phyloP scores from a whole-genome alignment of 2,888 invertebrate species.

The Microdon myrmicae region DNA sequence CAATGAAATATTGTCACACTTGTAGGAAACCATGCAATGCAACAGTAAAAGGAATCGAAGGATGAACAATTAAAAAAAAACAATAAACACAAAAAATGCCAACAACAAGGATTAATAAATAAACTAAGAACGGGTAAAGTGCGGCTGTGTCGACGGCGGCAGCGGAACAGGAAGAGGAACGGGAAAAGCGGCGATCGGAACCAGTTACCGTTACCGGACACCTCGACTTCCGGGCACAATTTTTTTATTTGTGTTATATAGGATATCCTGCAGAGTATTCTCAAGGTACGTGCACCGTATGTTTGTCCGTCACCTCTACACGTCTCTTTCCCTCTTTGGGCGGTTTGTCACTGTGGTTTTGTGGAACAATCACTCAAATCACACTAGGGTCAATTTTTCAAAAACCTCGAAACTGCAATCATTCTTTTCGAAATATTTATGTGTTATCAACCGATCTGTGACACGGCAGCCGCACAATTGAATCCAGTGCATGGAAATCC shows the following conservation, averaged over 20 bases:
- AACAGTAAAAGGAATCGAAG: slow-evolving; percentile 12
- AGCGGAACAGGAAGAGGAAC: slow-evolving; percentile 67
- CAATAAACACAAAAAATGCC: slow-evolving; percentile 1
- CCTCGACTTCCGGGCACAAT: slow-evolving; percentile 67
- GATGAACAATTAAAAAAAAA: too few relatives aligned
- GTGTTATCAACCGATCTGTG: slow-evolving; percentile 65
- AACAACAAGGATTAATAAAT: slow-evolving; percentile 7
- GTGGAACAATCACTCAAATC: slow-evolving; percentile 26
- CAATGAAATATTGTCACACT: slow-evolving; percentile 41
- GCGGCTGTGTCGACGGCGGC: slow-evolving; percentile 43
- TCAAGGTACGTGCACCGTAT: slow-evolving; percentile 28
- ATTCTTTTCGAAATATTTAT: slow-evolving; percentile 3
- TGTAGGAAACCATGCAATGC: slow-evolving; percentile 28
- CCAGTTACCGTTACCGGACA: slow-evolving; percentile 69
- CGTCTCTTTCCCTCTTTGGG: slow-evolving; percentile 5
- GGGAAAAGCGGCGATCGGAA: slow-evolving; percentile 69
- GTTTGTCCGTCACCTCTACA: slow-evolving; percentile 17
- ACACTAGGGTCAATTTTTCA: slow-evolving; percentile 23
- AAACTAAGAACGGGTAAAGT: not conserved
- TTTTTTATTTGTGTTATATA: slow-evolving; percentile 58
- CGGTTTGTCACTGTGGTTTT: slow-evolving; percentile 8
- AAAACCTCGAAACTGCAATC: slow-evolving; percentile 4
- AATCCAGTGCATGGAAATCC: slow-evolving; percentile 61
- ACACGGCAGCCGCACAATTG: slow-evolving; percentile 67
- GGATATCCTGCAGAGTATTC: slow-evolving; percentile 49